phyloP scores from a whole-genome alignment of 1,140 invertebrate species.

The Pseudobourletiella spinata region DNA sequence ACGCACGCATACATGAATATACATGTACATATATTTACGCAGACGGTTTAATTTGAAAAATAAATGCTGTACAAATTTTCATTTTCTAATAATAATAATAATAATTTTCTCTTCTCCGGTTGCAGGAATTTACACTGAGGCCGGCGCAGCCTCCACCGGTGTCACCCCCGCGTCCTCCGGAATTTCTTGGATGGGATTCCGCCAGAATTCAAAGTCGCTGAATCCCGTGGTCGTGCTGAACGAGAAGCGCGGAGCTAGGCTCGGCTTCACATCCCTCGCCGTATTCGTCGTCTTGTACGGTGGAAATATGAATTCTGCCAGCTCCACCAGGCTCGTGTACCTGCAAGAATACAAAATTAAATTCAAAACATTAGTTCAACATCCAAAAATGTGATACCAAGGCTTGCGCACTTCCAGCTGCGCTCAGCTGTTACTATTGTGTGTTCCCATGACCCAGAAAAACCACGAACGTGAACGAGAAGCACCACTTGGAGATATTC shows the following conservation, averaged over 20 bases:
- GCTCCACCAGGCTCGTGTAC: constrained; percentile 82
- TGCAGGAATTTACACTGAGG: not conserved
- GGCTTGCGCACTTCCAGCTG: too few relatives aligned
- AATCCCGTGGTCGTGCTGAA: constrained; percentile 69
- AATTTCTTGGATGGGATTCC: constrained; percentile 62
- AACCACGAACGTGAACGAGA: too few relatives aligned
- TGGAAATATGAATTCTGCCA: constrained; percentile 92
- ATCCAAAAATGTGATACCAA: not conserved
- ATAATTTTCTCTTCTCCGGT: too few relatives aligned
- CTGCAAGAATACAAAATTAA: constrained; percentile 49
- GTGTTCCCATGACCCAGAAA: too few relatives aligned
- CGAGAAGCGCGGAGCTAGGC: not conserved
- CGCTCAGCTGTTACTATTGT: too few relatives aligned
- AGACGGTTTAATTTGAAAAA: too few relatives aligned
- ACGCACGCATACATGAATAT: not conserved
- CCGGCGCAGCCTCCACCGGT: not conserved
- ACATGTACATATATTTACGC: too few relatives aligned
- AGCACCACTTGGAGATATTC: too few relatives aligned
- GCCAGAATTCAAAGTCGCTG: constrained; percentile 84
- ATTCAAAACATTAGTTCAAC: not conserved
- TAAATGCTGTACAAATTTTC: too few relatives aligned
- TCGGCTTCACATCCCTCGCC: not conserved
- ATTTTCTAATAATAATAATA: too few relatives aligned
- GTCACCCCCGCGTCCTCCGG: constrained; percentile 9
- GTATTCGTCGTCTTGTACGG: constrained; percentile 38